A percentile compares a stretch with the other conserved stretches of the same genome.
phyloP scores from a whole-genome alignment of 1,140 invertebrate genomes.

The Lepidurus apus region DNA sequence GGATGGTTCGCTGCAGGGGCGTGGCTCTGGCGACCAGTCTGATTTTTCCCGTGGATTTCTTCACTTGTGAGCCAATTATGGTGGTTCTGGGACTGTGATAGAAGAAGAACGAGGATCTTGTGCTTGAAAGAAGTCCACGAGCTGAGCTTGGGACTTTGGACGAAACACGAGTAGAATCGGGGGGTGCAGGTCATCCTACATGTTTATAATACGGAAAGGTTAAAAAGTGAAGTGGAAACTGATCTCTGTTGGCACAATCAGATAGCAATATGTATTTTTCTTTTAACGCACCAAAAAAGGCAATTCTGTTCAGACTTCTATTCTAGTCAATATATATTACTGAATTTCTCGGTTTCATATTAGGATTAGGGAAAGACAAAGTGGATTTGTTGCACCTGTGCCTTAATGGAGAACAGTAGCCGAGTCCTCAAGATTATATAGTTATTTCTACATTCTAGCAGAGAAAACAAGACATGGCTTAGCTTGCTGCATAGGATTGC shows the following conservation, averaged over 20 bases:
- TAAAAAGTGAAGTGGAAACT: neutral
- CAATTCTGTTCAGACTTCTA: neutral
- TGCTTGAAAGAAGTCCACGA: neutral
- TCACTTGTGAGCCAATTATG: neutral
- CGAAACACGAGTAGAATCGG: neutral
- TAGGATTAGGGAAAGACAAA: neutral
- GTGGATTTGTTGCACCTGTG: conserved; percentile 18
- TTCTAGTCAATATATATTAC: neutral
- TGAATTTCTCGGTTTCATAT: neutral
- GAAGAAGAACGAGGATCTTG: neutral
- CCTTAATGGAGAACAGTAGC: neutral
- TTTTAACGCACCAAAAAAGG: neutral
- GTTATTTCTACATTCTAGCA: neutral
- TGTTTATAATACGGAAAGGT: neutral
- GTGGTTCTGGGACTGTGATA: neutral
- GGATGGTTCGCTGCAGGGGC: neutral
- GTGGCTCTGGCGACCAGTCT: neutral
- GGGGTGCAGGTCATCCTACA: neutral
- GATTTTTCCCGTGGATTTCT: neutral
- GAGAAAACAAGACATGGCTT: neutral
- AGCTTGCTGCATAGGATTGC: neutral
- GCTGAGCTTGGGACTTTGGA: conserved; percentile 1
- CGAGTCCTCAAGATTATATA: neutral
- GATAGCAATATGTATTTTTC: conserved; percentile 12
- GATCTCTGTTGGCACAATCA: conserved; percentile 21